Base-by-base conservation (phyloP, 2,113 vertebrate genomes). In the Piaya cayana region DNA sequence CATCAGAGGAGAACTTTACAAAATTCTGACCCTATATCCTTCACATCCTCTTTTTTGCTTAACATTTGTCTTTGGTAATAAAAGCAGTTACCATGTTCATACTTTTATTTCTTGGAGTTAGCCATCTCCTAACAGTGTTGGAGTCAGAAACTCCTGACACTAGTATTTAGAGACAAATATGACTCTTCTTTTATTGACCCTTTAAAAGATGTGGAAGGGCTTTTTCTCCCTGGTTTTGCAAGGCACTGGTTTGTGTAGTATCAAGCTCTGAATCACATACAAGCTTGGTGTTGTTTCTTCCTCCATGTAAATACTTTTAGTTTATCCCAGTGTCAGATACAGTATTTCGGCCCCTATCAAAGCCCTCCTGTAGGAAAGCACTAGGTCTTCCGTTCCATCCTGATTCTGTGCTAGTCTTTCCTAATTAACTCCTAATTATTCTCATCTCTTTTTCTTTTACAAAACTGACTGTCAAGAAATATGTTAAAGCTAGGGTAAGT, bases 401-500 rank as follows among this genome's bases (percentile, higher is more conserved):
- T 96, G 43, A 90, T 78, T 89, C 76, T 82, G 3, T 80, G 19
- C 59, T 47, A 8, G 86, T 90, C 50, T 93, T 88, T 88, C 76
- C 37, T 90, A 81, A 84, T 92, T 93, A 76, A 42, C 75, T 93
- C 72, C 92, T 88, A 97, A 93, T 91, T 71, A 74, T 88, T 94
- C 60, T 96, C 93, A 60, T 95, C 90, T 96, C 96, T 97, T 97
- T 97, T 97, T 92, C 87, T 95, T 95, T 94, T 92, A 96, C 90
- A 97, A 96, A 96, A 97, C 97, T 97, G 98, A 95, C 97, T 97
- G 97, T 98, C 97, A 98, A 99, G 99, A 99, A 99, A 98, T 98
- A 98, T 89, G 97, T 98, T 98, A 98, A 98, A 98, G 98, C 98
- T 79, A 98, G 98, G 98, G 98, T 98, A 98, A 98, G 98, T 95